These are phyloP conservation scores for Hirundichthys speculiger DNA, from an alignment of 2,113 vertebrate species.

Conservation along the genomic window DNA sequence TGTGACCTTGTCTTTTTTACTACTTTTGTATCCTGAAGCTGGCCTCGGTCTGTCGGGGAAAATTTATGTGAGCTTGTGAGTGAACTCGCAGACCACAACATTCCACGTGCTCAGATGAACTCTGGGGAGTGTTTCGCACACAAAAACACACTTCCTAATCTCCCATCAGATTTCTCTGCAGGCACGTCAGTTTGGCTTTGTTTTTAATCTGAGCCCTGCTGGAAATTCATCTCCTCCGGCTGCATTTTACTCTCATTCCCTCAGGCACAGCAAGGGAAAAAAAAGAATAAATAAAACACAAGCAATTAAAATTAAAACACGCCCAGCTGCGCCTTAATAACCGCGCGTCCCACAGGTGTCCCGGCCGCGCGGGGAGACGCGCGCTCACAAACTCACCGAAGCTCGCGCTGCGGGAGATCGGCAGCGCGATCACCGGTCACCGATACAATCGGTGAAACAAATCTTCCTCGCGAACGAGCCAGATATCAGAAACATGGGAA, in stretches of 20 bases:
- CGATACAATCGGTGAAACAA: slow-evolving; percentile 57
- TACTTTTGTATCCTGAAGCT: too few species aligned
- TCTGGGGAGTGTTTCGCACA: slow-evolving; percentile 7
- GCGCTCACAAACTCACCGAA: slow-evolving; percentile 3
- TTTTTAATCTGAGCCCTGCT: slow-evolving; percentile 9
- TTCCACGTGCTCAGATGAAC: too few species aligned
- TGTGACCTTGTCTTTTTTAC: too few species aligned
- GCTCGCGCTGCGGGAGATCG: not conserved
- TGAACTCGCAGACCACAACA: too few species aligned
- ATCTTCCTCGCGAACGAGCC: slow-evolving; percentile 33
- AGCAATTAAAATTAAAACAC: slow-evolving; percentile 47
- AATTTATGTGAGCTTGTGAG: too few species aligned
- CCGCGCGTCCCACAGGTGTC: slow-evolving; percentile 42
- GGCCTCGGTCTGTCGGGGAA: too few species aligned
- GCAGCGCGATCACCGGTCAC: slow-evolving; percentile 15
- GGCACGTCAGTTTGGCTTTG: slow-evolving; percentile 8
- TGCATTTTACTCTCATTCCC: slow-evolving; percentile 26
- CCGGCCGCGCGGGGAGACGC: slow-evolving; percentile 22
- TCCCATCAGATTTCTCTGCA: not conserved
- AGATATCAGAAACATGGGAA: slow-evolving; percentile 34
- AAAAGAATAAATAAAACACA: slow-evolving; percentile 44
- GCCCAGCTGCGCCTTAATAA: slow-evolving; percentile 49
- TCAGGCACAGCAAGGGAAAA: slow-evolving; percentile 13
- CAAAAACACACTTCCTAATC: not conserved
- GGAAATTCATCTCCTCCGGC: slow-evolving; percentile 3